Evolutionary conservation across 2,888 invertebrate genomes (phyloP).

Genomic region (Drosophila borborema): DNA sequence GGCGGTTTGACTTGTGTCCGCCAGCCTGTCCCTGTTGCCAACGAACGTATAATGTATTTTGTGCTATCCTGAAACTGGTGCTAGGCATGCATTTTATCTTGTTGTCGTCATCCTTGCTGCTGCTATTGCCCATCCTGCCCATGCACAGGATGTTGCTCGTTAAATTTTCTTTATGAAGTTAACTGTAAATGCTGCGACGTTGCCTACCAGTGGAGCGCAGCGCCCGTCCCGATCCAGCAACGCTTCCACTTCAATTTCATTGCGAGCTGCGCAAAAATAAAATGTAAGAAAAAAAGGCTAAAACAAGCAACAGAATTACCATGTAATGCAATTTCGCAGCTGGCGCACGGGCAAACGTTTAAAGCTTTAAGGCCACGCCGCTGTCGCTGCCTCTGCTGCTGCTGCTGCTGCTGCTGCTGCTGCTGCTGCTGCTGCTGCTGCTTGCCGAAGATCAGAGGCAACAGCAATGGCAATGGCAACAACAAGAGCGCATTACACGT

Average conservation of each 20-base stretch:
- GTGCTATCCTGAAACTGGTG: constrained; percentile 48
- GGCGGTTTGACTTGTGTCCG: constrained; percentile 30
- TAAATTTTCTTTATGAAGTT: constrained; percentile 79
- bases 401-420: constrained; percentile 8
- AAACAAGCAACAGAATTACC: constrained; percentile 51
- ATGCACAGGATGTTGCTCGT: constrained; percentile 78
- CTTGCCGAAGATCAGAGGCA: constrained; percentile 34
- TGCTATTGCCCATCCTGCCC: constrained; percentile 24
- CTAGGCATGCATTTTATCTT: constrained; percentile 77
- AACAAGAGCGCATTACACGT: constrained; percentile 56
- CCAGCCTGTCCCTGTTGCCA: constrained; percentile 37
- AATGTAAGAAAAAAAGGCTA: constrained; percentile 30
- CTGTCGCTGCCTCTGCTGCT: constrained; percentile 3
- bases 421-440: constrained; percentile 4
- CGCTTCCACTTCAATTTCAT: constrained; percentile 68
- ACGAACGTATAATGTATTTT: constrained; percentile 66
- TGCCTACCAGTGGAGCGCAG: constrained; percentile 27
- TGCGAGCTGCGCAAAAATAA: constrained; percentile 57
- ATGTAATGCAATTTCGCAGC: constrained; percentile 75
- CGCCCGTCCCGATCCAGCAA: constrained; percentile 3
- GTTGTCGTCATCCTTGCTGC: constrained; percentile 73
- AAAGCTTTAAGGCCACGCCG: constrained; percentile 58
- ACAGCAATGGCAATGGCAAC: constrained; percentile 21
- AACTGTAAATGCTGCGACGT: constrained; percentile 77
- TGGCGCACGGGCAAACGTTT: constrained; percentile 45